Base-by-base conservation (phyloP, 1,140 invertebrate species). In the Bilobella aurantiaca region DNA sequence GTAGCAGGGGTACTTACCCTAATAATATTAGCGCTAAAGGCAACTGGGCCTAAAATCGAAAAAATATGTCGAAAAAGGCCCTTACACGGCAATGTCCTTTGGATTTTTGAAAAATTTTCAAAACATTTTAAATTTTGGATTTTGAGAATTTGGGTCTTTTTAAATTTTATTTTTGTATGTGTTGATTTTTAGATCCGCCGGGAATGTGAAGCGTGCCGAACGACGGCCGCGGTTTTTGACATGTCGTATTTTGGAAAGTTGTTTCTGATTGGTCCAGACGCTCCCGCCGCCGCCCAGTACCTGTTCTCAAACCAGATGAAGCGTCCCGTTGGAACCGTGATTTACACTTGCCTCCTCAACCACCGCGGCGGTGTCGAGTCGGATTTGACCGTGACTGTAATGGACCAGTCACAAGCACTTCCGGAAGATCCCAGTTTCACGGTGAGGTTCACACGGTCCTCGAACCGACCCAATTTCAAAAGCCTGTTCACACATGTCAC, bases 241-340 rank as follows among this genome's bases (percentile, higher is more conserved):
- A 80, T 80, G 79, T 91, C 90, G 1, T 91, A 91, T 73, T 92
- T 91, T 75, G 87, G 88, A 23, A 93, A 95, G 79, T 85, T 89
- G 74, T 90, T 89, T 74, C 76, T 94, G 58, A 85, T 83, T 18
- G 91, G 91, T 1, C 87, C 88, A 0, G 87, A 93, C 69, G 84
- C 88, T 0, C 82, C 86, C 73, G 78, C 84, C 66, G 88, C 89
- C 0, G 89, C 86, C 0, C 84, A 91, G 74, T 88, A 90, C 80
- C 80, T 93, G 0, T 93, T 93, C 73, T 86, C 87, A 0, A 85
- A 53, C 49, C 81, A 90, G 71, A 82, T 88, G 0, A 79, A 85
- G 42, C 79, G 83, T 31, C 80, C 83, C 53, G 74, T 82, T 1
- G 85, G 86, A 53, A 83, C 81, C 74, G 85, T 86, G 2, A 81